These are phyloP conservation scores for Tricholauxania praeusta DNA, from an alignment of 2,888 invertebrate genomes.

Conservation along the genomic window DNA sequence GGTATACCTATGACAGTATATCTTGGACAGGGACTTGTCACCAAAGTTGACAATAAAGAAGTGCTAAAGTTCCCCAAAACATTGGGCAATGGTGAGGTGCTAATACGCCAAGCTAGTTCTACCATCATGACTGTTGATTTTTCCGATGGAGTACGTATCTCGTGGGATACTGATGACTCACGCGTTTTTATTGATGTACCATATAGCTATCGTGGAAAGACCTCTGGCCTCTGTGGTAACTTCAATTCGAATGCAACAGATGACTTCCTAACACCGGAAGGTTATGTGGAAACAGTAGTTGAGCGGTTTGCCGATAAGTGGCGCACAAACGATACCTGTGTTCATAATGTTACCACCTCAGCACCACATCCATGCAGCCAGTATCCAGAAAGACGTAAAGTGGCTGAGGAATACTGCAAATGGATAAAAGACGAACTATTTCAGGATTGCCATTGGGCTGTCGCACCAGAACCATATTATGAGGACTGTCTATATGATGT, in stretches of 20 bases:
- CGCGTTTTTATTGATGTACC: conserved; percentile 86
- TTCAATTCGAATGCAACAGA: conserved; percentile 89
- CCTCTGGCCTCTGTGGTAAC: conserved; percentile 90
- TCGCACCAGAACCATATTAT: conserved; percentile 84
- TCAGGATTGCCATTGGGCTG: conserved; percentile 83
- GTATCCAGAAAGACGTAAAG: conserved; percentile 77
- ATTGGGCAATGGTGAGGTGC: conserved; percentile 69
- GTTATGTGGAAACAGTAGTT: conserved; percentile 83
- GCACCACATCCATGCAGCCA: conserved; percentile 79
- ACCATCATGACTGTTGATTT: conserved; percentile 76
- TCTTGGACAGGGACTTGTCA: conserved; percentile 80
- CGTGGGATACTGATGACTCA: conserved; percentile 93
- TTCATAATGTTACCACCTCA: conserved; percentile 71
- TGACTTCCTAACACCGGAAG: conserved; percentile 88
- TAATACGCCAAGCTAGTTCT: conserved; percentile 82
- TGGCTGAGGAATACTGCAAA: conserved; percentile 79
- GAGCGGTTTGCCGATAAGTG: conserved; percentile 91
- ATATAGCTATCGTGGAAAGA: conserved; percentile 76
- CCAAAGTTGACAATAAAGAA: conserved; percentile 79
- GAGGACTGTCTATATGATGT: conserved; percentile 88
- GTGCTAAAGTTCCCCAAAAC: conserved; percentile 74
- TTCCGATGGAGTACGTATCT: conserved; percentile 80
- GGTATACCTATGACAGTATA: conserved; percentile 71
- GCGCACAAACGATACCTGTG: conserved; percentile 85
- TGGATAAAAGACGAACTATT: conserved; percentile 64